Percentiles rank a stretch among this genome's conserved stretches.
Conservation (phyloP, 92 coral and sea anemone genomes). For the Bergia sp. region DNA sequence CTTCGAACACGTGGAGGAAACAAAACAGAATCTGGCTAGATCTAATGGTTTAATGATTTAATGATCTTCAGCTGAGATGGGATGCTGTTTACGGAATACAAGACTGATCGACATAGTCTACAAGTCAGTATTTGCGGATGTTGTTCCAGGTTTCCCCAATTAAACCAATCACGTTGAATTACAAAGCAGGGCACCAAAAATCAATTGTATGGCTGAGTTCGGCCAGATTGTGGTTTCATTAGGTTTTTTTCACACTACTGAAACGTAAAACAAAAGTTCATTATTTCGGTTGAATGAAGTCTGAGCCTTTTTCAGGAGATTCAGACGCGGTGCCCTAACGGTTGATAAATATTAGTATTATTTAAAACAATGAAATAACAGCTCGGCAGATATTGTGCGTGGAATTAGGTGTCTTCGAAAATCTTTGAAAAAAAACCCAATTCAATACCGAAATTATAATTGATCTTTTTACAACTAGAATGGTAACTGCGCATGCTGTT, state of each 20-base stretch:
- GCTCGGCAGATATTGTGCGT: neutral
- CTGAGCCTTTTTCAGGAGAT: neutral
- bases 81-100: neutral
- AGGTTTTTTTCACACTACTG: neutral
- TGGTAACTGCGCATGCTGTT: neutral
- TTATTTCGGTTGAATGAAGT: neutral
- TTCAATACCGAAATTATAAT: neutral
- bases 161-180: neutral
- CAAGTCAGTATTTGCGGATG: too few relatives aligned
- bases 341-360: neutral
- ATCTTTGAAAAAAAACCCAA: neutral
- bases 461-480: neutral
- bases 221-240: neutral
- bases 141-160: neutral
- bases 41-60: neutral
- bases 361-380: neutral
- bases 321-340: neutral
- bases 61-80: neutral
- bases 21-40: neutral
- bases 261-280: neutral
- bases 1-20: neutral
- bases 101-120: too few relatives aligned
- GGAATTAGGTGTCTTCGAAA: neutral
- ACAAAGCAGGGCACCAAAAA: neutral
- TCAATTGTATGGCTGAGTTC: neutral